phyloP scores from a whole-genome alignment of 2,888 invertebrate species.

The Drosophila pullipes region DNA sequence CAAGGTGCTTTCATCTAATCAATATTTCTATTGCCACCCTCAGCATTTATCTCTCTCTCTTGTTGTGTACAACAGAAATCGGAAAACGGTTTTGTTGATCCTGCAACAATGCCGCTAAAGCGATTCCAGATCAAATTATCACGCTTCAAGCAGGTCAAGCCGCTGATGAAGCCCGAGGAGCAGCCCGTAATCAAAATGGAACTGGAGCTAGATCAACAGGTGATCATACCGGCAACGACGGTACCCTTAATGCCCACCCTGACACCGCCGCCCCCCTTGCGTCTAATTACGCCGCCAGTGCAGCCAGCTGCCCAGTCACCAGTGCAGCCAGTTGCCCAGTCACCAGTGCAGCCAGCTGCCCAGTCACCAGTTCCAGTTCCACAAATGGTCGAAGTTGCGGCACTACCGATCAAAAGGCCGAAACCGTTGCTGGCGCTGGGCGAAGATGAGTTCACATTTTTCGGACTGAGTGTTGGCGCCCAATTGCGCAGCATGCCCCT shows the following conservation, averaged over 20 bases:
- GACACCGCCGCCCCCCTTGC: constrained; percentile 30
- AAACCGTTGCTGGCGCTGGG: constrained; percentile 7
- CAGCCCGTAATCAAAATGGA: constrained; percentile 29
- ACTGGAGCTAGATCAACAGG: constrained; percentile 30
- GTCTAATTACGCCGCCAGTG: constrained; percentile 14
- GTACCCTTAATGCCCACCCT: constrained; percentile 9
- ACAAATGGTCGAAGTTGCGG: not conserved
- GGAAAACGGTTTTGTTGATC: not conserved
- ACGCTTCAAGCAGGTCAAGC: constrained; percentile 46
- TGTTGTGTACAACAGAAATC: constrained; percentile 11
- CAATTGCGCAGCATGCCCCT: constrained; percentile 68
- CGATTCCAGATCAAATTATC: constrained; percentile 59
- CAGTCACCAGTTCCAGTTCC: not conserved
- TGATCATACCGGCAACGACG: constrained; percentile 14
- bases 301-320: not conserved
- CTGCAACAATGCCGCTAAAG: constrained; percentile 26
- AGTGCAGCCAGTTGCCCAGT: no score
- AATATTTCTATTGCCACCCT: not conserved
- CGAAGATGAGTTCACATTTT: constrained; percentile 71
- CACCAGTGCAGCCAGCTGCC: not conserved
- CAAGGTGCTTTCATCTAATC: constrained; percentile 39
- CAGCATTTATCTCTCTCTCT: not conserved
- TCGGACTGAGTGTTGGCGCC: constrained; percentile 67
- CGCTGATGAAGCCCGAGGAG: constrained; percentile 21
- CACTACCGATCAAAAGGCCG: not conserved